phyloP scores from a whole-genome alignment of 2,797 vertebrate species.

The Microhierax caerulescens region DNA sequence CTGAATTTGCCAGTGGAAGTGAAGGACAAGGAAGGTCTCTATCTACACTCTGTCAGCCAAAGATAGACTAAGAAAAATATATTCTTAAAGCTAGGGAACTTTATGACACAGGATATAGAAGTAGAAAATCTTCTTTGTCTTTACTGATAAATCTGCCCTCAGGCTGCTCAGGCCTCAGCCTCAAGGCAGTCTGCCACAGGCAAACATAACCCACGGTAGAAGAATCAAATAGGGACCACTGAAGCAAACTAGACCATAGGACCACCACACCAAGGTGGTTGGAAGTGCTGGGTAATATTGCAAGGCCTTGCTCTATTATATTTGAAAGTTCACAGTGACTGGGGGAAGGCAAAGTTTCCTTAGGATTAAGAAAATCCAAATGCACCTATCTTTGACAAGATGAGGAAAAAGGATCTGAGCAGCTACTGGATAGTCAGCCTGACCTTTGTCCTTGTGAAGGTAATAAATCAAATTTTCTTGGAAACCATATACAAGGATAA shows the following conservation, averaged over 20 bases:
- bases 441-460: neutral
- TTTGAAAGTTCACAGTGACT: neutral
- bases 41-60: neutral
- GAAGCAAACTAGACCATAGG: neutral
- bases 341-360: neutral
- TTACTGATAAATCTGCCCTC: neutral
- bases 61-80: neutral
- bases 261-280: neutral
- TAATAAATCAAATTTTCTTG: neutral
- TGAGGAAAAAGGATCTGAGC: neutral
- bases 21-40: neutral
- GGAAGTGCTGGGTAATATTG: neutral
- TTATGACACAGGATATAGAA: neutral
- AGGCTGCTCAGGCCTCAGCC: accelerated
- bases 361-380: neutral
- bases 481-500: neutral
- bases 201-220: neutral
- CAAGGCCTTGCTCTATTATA: neutral
- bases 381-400: neutral
- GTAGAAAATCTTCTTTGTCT: neutral
- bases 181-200: neutral
- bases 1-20: neutral
- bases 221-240: neutral
- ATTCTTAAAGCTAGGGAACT: neutral
- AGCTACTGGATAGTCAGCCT: neutral